A percentile compares a stretch with the other conserved stretches of the same genome.
Evolutionary conservation across 1,140 invertebrate genomes (phyloP).

Genomic region (Oreohelix idahoensis): DNA sequence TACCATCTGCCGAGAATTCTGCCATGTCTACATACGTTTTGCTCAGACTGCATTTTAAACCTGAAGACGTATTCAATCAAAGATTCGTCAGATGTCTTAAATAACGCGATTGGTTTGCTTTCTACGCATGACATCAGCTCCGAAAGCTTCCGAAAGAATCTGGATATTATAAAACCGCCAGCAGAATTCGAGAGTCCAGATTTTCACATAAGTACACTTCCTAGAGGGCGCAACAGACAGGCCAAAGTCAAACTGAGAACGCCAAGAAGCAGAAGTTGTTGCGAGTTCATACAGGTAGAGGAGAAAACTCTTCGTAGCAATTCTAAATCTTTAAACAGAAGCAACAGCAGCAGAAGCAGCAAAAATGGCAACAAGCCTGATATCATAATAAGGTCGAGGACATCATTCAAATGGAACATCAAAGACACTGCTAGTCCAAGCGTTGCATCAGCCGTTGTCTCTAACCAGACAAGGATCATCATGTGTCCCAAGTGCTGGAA

Average conservation of each 20-base stretch:
- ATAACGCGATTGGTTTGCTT: not conserved
- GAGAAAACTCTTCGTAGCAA: not conserved
- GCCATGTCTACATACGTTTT: conserved; percentile 50
- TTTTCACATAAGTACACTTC: not conserved
- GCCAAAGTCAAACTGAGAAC: not conserved
- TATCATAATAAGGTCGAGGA: no score
- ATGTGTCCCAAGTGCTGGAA: conserved; percentile 37
- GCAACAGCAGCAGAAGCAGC: not conserved
- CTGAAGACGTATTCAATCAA: conserved; percentile 42
- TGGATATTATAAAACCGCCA: not conserved
- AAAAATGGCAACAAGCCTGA: not conserved
- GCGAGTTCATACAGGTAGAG: not conserved
- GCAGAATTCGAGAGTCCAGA: not conserved
- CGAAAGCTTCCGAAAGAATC: not conserved
- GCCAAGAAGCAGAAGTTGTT: not conserved
- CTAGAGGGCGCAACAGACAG: not conserved
- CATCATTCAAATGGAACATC: no score
- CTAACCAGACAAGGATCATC: conserved; percentile 16
- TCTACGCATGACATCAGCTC: not conserved
- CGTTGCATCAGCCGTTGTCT: no score
- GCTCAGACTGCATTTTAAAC: conserved; percentile 39
- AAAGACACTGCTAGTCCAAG: no score
- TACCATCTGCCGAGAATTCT: conserved; percentile 42
- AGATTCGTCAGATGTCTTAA: not conserved
- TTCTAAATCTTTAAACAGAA: not conserved